Conservation (phyloP, 2,113 vertebrate species). For the Equus quagga region DNA sequence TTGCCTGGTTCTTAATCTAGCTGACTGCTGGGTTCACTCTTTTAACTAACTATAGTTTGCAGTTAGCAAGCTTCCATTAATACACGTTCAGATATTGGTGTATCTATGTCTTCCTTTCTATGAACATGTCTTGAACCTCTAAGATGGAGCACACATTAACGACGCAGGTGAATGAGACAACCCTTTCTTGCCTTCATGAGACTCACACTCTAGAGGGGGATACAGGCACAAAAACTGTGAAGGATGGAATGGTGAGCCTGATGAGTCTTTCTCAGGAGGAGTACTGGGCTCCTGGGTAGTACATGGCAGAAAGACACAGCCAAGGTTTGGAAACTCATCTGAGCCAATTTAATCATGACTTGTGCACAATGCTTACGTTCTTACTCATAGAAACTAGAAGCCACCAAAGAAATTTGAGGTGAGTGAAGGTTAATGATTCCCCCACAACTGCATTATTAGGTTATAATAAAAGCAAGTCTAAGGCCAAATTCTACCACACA, state of each 20-base stretch:
- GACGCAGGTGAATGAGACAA: background rate
- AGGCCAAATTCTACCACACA: slow-evolving; percentile 3
- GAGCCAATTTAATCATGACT: background rate
- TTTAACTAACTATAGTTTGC: background rate
- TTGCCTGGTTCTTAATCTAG: background rate
- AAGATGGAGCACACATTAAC: background rate
- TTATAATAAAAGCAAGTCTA: slow-evolving; percentile 66
- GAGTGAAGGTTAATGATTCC: slow-evolving; percentile 59
- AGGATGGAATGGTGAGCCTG: background rate
- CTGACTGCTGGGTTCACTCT: background rate
- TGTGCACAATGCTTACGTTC: background rate
- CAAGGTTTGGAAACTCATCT: background rate
- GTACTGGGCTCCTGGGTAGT: background rate
- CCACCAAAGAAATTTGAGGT: slow-evolving; percentile 57
- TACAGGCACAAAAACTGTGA: background rate
- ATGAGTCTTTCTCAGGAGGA: background rate
- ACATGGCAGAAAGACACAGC: background rate
- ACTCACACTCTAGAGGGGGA: background rate
- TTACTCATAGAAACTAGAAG: slow-evolving; percentile 40
- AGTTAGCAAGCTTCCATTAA: background rate
- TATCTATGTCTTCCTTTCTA: background rate
- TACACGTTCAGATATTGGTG: background rate
- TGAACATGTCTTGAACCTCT: background rate
- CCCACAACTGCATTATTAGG: slow-evolving; percentile 45
- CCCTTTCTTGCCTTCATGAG: background rate